Evolutionary conservation across 2,888 invertebrate species (phyloP), one percentile per base, ranked within the genome.

Genomic region (Philopedon plagiatum): DNA sequence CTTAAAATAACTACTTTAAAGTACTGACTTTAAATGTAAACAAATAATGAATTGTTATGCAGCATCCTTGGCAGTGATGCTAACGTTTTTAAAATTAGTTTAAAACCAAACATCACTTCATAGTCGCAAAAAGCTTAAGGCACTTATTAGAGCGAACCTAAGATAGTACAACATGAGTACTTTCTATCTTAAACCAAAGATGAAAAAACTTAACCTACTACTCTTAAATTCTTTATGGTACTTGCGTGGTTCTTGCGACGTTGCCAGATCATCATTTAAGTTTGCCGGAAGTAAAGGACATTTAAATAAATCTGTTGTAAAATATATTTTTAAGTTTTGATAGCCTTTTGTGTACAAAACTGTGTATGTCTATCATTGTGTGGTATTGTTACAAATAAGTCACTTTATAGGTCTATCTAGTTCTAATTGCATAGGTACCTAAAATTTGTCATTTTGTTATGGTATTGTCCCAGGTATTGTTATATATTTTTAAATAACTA

Each of bases 211-310:
- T 67, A 66, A 66, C 63, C 72, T 67, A 60, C 69, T 73, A 60
- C 69, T 73, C 73, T 67, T 69, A 65, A 69, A 69, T 73, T 65
- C 65, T 66, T 73, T 69, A 65, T 60, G 61, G 61, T 61, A 57
- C 58, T 51, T 44, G 34, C 73, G 57, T 60, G 61, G 61, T 61
- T 62, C 58, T 51, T 44, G 34, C 73, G 57, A 15, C 46, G 73
- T 73, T 73, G 73, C 73, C 73, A 39, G 41, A 41, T 37, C 60
- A 41, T 32, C n/a, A 19, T n/a, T 5, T 34, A 2, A 51, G 32
- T 51, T 57, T 66, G n/a, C 44, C 32, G 49, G 46, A 62, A 57
- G 23, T 37, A 57, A n/a, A n/a, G 32, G 15, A 15, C 37, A 37
- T 37, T n/a, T 9, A 8, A 2, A 39, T 13, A 26, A 51, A 21